Conservation (phyloP, 2,113 vertebrate genomes). For the Scalopus aquaticus region DNA sequence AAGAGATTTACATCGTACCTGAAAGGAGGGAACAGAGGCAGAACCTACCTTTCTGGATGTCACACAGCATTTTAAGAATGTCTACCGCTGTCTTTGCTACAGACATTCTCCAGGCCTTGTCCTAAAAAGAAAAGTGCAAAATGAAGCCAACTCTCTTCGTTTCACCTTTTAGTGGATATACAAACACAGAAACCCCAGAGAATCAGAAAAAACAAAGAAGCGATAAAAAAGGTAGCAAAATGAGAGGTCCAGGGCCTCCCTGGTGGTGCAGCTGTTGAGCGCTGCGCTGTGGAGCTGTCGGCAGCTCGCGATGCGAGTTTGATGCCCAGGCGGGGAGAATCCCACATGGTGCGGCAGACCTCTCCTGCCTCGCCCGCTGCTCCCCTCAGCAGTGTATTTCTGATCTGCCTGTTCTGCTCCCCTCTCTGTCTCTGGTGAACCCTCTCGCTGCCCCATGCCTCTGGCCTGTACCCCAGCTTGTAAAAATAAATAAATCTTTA, state of each 20-base stretch:
- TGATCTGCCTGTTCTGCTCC: too few relatives aligned
- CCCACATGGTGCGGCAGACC: too few relatives aligned
- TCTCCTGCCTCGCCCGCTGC: too few relatives aligned
- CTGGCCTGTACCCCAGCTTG: too few relatives aligned
- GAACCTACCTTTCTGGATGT: conserved; percentile 88
- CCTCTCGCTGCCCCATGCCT: too few relatives aligned
- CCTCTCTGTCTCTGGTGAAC: too few relatives aligned
- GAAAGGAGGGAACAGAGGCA: not conserved
- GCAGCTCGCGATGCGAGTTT: too few relatives aligned
- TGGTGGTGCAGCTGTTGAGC: too few relatives aligned
- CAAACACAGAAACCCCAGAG: not conserved
- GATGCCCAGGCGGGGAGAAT: too few relatives aligned
- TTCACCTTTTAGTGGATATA: not conserved
- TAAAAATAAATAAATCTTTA: too few relatives aligned
- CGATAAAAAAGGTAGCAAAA: not conserved
- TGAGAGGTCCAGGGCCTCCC: accelerated
- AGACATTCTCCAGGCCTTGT: conserved; percentile 86
- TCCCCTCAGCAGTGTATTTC: too few relatives aligned
- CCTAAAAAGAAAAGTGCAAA: conserved; percentile 81
- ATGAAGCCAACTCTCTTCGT: conserved; percentile 19
- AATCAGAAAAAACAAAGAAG: not conserved
- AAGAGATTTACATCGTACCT: not conserved
- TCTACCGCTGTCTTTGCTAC: conserved; percentile 90
- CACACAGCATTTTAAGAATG: conserved; percentile 88
- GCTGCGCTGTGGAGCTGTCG: too few relatives aligned